A percentile compares a stretch with the other conserved stretches of the same genome.
Conservation (phyloP, 2,113 vertebrate species). For the Saguinus midas region DNA sequence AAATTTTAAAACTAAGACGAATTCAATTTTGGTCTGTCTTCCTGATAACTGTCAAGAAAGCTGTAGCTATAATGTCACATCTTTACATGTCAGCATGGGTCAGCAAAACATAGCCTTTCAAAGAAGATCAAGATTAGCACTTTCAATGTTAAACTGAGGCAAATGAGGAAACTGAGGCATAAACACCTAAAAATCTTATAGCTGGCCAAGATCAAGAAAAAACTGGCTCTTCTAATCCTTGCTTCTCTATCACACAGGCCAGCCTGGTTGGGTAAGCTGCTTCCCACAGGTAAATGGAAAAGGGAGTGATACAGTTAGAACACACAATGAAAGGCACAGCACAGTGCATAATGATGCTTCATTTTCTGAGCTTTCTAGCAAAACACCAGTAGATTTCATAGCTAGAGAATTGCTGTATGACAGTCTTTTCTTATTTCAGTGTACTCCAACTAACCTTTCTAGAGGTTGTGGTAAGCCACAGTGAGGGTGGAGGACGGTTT, state of each 20-base stretch:
- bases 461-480: constrained; percentile 53
- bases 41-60: neutral
- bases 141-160: neutral
- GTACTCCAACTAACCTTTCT: constrained; percentile 53
- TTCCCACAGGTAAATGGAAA: neutral
- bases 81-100: neutral
- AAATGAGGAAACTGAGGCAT: neutral
- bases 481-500: constrained; percentile 45
- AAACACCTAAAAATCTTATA: neutral
- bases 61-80: neutral
- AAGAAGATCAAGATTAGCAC: neutral
- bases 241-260: neutral
- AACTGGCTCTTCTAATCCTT: neutral
- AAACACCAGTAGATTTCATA: neutral
- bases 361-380: neutral
- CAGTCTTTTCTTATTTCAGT: constrained; percentile 36
- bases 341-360: neutral
- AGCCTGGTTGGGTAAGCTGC: neutral
- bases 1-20: neutral
- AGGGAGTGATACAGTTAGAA: neutral
- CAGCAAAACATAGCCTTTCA: neutral
- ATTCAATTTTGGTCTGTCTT: neutral
- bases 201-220: neutral
- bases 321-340: neutral
- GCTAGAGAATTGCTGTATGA: neutral